These are phyloP conservation scores for Drosophila niveifrons DNA, from an alignment of 2,888 invertebrate genomes.

Conservation along the genomic window DNA sequence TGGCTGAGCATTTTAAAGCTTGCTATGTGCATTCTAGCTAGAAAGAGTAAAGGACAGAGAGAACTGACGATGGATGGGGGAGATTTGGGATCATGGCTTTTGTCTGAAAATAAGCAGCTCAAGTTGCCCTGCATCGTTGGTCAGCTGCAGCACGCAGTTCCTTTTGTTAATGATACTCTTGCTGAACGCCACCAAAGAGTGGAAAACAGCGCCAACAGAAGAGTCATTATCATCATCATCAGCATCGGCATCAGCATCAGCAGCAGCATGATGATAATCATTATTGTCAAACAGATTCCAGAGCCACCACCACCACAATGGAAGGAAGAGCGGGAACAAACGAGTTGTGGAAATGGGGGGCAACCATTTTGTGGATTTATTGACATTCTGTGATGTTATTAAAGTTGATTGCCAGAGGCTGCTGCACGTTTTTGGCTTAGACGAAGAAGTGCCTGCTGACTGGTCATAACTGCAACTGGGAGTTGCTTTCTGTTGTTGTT, in stretches of 20 bases:
- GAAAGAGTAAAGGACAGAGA: neutral
- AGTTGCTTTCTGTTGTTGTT: slow-evolving; percentile 24
- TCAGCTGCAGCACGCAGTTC: slow-evolving; percentile 69
- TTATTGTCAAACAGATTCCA: slow-evolving; percentile 51
- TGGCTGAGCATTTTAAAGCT: slow-evolving; percentile 35
- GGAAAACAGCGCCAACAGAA: slow-evolving; percentile 18
- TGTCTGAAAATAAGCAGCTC: slow-evolving; percentile 67
- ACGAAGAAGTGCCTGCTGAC: slow-evolving; percentile 59
- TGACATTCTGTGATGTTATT: slow-evolving; percentile 84
- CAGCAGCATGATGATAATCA: slow-evolving; percentile 45
- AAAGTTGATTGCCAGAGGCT: slow-evolving; percentile 80
- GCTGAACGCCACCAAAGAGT: slow-evolving; percentile 54
- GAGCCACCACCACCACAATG: slow-evolving; percentile 37
- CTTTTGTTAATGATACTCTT: slow-evolving; percentile 80
- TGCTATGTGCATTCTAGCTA: slow-evolving; percentile 32
- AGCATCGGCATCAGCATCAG: slow-evolving; percentile 41
- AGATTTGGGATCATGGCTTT: slow-evolving; percentile 37
- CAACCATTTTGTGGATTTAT: slow-evolving; percentile 82
- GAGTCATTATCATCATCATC: slow-evolving; percentile 19
- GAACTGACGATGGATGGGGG: neutral
- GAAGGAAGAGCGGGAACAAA: slow-evolving; percentile 12
- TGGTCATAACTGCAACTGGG: slow-evolving; percentile 15
- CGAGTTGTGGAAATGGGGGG: neutral
- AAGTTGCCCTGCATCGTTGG: slow-evolving; percentile 52
- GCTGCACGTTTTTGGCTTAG: slow-evolving; percentile 77